These are phyloP conservation scores for Endotricha flammealis DNA, from an alignment of 2,888 invertebrate species.

Conservation along the genomic window DNA sequence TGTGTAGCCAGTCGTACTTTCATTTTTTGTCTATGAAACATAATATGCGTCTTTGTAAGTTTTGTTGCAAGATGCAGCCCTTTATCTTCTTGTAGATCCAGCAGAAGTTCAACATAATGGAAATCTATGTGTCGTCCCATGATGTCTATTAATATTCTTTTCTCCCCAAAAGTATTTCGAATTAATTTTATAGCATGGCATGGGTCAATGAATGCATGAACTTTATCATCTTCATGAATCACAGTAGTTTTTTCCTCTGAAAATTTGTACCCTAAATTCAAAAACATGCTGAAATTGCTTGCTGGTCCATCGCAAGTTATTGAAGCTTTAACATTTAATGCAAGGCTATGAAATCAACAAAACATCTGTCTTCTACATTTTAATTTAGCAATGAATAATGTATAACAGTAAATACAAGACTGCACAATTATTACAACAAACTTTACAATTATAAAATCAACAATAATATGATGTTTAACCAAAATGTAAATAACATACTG, in stretches of 20 bases:
- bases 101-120: not conserved
- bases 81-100: not conserved
- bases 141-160: not conserved
- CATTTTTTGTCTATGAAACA: not conserved
- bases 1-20: slow-evolving; percentile 1
- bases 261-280: not conserved
- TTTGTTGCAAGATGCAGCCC: not conserved
- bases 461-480: no score
- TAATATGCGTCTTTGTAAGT: not conserved
- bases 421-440: no score
- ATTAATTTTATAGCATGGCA: not conserved
- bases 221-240: not conserved
- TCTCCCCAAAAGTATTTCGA: not conserved
- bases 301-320: not conserved
- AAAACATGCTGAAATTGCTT: not conserved
- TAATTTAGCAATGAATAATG: no score
- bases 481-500: no score
- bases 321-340: no score
- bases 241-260: not conserved
- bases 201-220: not conserved
- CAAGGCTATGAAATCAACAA: no score
- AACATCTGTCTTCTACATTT: no score
- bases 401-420: no score
- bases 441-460: no score
- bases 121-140: not conserved